Conservation (phyloP, 2,113 vertebrate genomes). For the Struthidea cinerea region DNA sequence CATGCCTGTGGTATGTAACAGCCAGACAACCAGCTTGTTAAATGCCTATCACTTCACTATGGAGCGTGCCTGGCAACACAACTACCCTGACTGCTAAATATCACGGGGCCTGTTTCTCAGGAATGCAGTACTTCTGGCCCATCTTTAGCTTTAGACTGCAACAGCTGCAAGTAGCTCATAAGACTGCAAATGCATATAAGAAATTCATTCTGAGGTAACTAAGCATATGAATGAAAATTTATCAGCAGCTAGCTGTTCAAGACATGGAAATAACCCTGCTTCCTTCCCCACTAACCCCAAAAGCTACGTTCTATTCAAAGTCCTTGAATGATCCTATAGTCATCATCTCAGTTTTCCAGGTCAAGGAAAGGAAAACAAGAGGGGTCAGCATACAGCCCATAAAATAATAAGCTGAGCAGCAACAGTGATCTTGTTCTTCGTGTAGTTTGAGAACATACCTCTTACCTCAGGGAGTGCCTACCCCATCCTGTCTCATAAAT, state of each 20-base stretch:
- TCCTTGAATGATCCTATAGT: not conserved
- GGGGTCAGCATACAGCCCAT: not conserved
- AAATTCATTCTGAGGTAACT: not conserved
- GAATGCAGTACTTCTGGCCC: not conserved
- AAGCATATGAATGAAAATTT: not conserved
- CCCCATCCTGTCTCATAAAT: not conserved
- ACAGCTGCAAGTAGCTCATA: not conserved
- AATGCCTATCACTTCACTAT: constrained; percentile 26
- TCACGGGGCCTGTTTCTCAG: not conserved
- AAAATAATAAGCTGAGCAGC: not conserved
- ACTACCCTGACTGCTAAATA: not conserved
- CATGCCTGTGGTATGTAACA: constrained; percentile 46
- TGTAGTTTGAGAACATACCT: not conserved
- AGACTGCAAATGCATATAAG: not conserved
- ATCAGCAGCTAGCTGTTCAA: not conserved
- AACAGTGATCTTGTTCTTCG: not conserved
- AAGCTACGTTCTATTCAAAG: not conserved
- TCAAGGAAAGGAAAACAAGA: not conserved
- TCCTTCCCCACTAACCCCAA: not conserved
- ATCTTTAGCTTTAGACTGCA: not conserved
- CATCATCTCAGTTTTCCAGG: not conserved
- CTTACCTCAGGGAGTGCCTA: not conserved
- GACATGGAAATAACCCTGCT: not conserved
- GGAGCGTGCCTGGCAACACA: constrained; percentile 18
- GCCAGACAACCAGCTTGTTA: constrained; percentile 35